Conservation (phyloP, 2,888 invertebrate genomes). For the Phaedon cochleariae region DNA sequence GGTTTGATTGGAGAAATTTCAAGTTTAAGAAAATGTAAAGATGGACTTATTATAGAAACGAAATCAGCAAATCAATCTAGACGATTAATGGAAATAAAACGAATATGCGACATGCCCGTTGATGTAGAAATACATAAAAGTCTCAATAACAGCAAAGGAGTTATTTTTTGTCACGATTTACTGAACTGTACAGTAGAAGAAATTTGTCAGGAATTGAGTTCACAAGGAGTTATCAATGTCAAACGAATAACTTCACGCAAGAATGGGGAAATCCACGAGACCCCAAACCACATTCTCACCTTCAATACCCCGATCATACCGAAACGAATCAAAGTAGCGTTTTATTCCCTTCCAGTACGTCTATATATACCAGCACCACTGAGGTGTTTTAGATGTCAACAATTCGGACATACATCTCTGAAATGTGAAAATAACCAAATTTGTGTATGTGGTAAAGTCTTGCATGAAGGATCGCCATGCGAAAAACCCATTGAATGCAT, state of each 20-base stretch:
- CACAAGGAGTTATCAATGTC: neutral
- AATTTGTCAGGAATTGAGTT: neutral
- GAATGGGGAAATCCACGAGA: neutral
- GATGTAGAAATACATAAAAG: neutral
- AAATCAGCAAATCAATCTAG: neutral
- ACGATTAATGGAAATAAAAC: neutral
- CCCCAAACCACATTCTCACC: slow-evolving; percentile 3
- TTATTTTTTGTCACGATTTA: neutral
- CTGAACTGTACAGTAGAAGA: neutral
- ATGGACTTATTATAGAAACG: neutral
- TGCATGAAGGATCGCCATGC: slow-evolving; percentile 18
- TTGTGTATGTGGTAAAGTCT: slow-evolving; percentile 27
- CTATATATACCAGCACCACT: slow-evolving; percentile 12
- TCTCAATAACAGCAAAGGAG: neutral
- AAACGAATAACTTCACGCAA: neutral
- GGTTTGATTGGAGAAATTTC: neutral
- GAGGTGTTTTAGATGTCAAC: slow-evolving; percentile 33
- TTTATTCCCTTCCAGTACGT: neutral
- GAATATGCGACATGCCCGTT: neutral
- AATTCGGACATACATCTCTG: slow-evolving; percentile 23
- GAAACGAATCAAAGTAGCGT: slow-evolving; percentile 4
- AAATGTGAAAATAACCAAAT: slow-evolving; percentile 14
- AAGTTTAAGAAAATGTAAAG: neutral
- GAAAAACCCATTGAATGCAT: slow-evolving; percentile 7
- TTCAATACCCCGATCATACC: slow-evolving; percentile 1